Conservation (phyloP, 2,113 vertebrate species). For the Candoia aspera region DNA sequence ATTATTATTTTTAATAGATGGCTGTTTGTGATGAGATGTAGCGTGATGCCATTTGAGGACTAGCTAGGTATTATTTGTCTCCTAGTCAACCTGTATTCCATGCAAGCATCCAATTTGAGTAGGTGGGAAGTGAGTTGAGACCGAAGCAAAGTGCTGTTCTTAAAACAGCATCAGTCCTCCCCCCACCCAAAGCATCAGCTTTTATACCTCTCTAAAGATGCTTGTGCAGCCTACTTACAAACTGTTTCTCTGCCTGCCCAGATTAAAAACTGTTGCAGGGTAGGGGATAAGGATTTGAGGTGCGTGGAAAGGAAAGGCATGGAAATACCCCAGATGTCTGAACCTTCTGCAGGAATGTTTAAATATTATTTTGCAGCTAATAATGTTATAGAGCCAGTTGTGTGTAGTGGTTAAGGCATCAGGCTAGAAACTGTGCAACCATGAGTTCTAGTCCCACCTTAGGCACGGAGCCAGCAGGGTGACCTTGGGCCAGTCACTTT, state of each 20-base stretch:
- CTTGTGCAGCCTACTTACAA: neutral
- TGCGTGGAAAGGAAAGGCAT: neutral
- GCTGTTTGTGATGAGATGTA: neutral
- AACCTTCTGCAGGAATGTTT: neutral
- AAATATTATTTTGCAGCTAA: neutral
- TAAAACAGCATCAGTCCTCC: neutral
- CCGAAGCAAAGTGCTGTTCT: neutral
- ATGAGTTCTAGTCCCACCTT: neutral
- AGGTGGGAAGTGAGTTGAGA: neutral
- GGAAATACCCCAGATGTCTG: neutral
- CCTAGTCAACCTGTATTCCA: neutral
- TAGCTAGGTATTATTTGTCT: neutral
- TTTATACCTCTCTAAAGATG: neutral
- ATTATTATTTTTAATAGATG: too few species aligned
- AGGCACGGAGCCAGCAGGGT: neutral
- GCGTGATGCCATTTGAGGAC: neutral
- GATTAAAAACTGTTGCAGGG: neutral
- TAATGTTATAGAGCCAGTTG: too few species aligned
- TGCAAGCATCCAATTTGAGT: neutral
- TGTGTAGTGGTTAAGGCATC: neutral
- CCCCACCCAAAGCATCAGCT: neutral
- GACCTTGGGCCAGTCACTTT: neutral
- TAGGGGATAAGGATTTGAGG: too few species aligned
- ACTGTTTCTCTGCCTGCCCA: neutral
- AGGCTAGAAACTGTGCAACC: neutral